These are phyloP conservation scores for Lepidothrix coronata DNA, from an alignment of 2,113 vertebrate genomes.

Conservation along the genomic window DNA sequence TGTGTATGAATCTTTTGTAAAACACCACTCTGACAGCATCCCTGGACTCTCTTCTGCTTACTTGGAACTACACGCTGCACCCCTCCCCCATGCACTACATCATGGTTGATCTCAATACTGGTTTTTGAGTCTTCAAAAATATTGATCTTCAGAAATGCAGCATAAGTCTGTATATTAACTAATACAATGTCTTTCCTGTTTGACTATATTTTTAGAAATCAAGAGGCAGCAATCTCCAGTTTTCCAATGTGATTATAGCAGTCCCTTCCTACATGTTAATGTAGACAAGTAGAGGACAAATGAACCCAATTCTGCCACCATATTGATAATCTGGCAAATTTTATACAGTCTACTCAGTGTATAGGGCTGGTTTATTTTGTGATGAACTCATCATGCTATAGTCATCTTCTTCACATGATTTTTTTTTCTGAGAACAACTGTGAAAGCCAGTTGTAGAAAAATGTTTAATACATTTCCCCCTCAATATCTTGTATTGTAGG, in stretches of 20 bases:
- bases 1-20: neutral
- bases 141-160: neutral
- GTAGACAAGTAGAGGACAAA: neutral
- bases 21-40: neutral
- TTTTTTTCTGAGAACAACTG: neutral
- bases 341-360: neutral
- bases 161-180: neutral
- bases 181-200: neutral
- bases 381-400: neutral
- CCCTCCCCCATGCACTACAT: rapidly evolving
- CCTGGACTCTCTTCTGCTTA: neutral
- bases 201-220: neutral
- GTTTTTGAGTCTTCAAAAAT: neutral
- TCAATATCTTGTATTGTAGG: neutral
- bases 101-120: neutral
- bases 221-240: neutral
- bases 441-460: neutral
- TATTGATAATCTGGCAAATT: neutral
- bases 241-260: neutral
- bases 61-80: neutral
- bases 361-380: neutral
- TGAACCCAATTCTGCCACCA: neutral
- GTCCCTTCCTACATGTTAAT: neutral
- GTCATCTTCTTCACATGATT: neutral
- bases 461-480: neutral